Base-by-base conservation (phyloP, 2,113 vertebrate species). In the Halichoeres trimaculatus region DNA sequence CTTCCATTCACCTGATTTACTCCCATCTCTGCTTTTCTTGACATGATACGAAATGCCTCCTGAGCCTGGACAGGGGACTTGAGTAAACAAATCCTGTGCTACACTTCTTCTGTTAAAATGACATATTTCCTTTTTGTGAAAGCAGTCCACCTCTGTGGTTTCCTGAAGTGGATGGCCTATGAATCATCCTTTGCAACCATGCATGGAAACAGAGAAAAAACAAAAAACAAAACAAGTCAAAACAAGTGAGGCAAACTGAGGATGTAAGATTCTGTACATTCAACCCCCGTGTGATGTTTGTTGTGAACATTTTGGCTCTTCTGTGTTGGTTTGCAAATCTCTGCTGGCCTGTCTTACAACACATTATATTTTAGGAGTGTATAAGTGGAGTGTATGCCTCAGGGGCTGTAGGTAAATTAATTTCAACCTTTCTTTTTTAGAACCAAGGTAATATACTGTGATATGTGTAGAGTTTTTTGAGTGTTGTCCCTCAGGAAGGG, bases 131-230 rank as follows among this genome's bases (percentile, higher is more conserved):
- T 43, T 78, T 62, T 63, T 63, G 66, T 57, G 72, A 71, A 70
- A 65, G 43, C 62, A 52, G 67, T 38, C 57, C 69, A 23, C 68
- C 74, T 2, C 73, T 85, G 87, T 80, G 80, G 78, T 89, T 89
- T 92, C 74, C 88, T 87, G 78, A 82, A 68, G 78, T 69, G 64
- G 70, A 61, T 80, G 40, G 67, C 65, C 72, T 79, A 45, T 78
- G 77, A 87, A 72, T 85, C 82, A 52, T 88, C 40, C 59, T 74
- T 78, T 70, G 61, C 65, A 48, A 47, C 61, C 45, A 36, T 62
- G 63, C 10, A 59, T 5, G n/a, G 22, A 52, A 52, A 60, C 61
- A 56, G 35, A 80, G 64, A 35, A 50, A 24, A 68, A 26, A 47
- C 40, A 57, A 83, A 75, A n/a, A n/a, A n/a, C 22, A 69, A 81